Evolutionary conservation across 2,888 invertebrate species (phyloP).

Genomic region (Argyresthia goedartella): DNA sequence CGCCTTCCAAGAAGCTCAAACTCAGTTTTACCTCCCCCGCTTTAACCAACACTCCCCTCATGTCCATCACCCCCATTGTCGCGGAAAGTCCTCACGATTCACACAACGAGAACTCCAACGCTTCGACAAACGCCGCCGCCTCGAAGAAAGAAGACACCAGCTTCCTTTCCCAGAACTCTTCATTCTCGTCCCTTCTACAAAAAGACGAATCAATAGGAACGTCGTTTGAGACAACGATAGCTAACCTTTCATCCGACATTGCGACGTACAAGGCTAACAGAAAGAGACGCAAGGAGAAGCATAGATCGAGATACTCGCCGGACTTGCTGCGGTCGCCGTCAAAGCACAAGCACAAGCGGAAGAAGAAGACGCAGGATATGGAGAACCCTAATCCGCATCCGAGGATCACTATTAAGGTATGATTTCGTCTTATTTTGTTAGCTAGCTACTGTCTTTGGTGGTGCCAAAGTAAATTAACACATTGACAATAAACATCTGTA

Average conservation of each 20-base stretch:
- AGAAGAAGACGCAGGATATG: constrained; percentile 78
- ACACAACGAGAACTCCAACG: constrained; percentile 61
- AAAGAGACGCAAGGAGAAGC: constrained; percentile 81
- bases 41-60: constrained; percentile 61
- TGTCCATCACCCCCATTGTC: constrained; percentile 66
- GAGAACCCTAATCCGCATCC: constrained; percentile 74
- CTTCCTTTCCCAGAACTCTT: constrained; percentile 48
- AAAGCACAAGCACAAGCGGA: constrained; percentile 85
- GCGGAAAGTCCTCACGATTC: constrained; percentile 64
- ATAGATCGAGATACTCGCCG: constrained; percentile 80
- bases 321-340: constrained; percentile 75
- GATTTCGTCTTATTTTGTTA: too few species aligned
- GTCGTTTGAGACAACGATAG: constrained; percentile 57
- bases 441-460: too few species aligned
- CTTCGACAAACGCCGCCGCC: constrained; percentile 36
- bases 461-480: too few species aligned
- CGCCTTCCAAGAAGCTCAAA: constrained; percentile 44
- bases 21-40: constrained; percentile 64
- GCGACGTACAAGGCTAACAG: constrained; percentile 74
- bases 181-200: constrained; percentile 59
- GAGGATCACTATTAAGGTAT: constrained; percentile 86
- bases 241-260: constrained; percentile 59
- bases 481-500: too few species aligned
- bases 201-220: constrained; percentile 58
- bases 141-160: constrained; percentile 33